phyloP scores from a whole-genome alignment of 2,888 invertebrate genomes.

The Ectropis crepuscularia region DNA sequence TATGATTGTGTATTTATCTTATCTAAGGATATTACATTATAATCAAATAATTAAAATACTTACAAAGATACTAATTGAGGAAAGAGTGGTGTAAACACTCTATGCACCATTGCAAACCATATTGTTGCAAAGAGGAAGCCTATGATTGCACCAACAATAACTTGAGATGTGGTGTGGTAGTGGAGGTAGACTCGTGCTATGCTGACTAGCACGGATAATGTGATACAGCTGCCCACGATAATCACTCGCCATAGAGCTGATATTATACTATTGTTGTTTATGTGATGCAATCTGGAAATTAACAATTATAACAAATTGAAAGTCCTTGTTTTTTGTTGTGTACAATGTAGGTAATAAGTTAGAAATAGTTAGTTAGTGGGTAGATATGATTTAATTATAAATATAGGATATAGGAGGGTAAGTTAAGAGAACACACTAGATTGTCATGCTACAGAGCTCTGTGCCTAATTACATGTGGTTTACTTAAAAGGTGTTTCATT shows the following conservation, averaged over 20 bases:
- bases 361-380: too few relatives aligned
- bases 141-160: slow-evolving; percentile 90
- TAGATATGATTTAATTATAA: too few relatives aligned
- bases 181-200: slow-evolving; percentile 92
- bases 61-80: slow-evolving; percentile 94
- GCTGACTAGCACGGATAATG: slow-evolving; percentile 86
- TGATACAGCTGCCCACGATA: slow-evolving; percentile 86
- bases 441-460: too few relatives aligned
- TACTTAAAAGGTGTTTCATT: too few relatives aligned
- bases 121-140: slow-evolving; percentile 90
- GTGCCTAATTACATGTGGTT: too few relatives aligned
- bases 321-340: too few relatives aligned
- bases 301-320: neutral
- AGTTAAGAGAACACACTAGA: too few relatives aligned
- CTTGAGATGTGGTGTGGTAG: slow-evolving; percentile 94
- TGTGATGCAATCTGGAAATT: slow-evolving; percentile 90
- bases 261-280: slow-evolving; percentile 91
- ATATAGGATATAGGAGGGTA: too few relatives aligned
- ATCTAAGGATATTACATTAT: too few relatives aligned
- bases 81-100: slow-evolving; percentile 92
- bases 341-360: too few relatives aligned
- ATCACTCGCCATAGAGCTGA: slow-evolving; percentile 90
- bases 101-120: slow-evolving; percentile 93
- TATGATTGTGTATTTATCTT: too few relatives aligned
- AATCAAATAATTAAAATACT: slow-evolving; percentile 61